These are phyloP conservation scores for Ophion obscuratus DNA, from an alignment of 2,888 invertebrate species.

Conservation along the genomic window DNA sequence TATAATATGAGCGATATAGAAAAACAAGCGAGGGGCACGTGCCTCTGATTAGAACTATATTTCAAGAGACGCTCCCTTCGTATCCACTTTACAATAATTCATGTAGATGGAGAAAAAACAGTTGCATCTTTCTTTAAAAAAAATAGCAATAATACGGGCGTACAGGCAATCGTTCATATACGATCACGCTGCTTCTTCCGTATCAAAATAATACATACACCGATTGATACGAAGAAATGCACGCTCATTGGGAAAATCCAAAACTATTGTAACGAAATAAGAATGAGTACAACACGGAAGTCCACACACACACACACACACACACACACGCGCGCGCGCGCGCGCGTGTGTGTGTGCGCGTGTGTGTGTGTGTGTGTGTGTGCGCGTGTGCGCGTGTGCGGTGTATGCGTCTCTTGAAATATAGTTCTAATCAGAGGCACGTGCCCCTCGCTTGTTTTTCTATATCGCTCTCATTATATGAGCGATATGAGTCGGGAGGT, in stretches of 20 bases:
- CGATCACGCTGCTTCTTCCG: too few species aligned
- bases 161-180: too few species aligned
- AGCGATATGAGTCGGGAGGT: constrained; percentile 33
- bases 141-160: neutral
- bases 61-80: neutral
- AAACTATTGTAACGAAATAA: neutral
- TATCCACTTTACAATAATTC: neutral
- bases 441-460: constrained; percentile 48
- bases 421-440: constrained; percentile 52
- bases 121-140: neutral
- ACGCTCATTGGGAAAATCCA: neutral
- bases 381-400: too few species aligned
- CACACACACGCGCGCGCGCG: too few species aligned
- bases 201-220: too few species aligned
- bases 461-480: constrained; percentile 41
- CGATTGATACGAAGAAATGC: too few species aligned
- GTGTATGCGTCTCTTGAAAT: neutral
- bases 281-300: neutral
- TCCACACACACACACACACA: too few species aligned
- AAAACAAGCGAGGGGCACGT: constrained; percentile 45
- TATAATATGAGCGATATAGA: constrained; percentile 49
- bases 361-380: too few species aligned
- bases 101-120: too few species aligned
- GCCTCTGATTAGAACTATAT: constrained; percentile 49
- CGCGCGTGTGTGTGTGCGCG: too few species aligned